Percentiles rank a stretch among this genome's conserved stretches.
phyloP scores from a whole-genome alignment of 2,797 vertebrate genomes.

The Macropus fuliginosus region DNA sequence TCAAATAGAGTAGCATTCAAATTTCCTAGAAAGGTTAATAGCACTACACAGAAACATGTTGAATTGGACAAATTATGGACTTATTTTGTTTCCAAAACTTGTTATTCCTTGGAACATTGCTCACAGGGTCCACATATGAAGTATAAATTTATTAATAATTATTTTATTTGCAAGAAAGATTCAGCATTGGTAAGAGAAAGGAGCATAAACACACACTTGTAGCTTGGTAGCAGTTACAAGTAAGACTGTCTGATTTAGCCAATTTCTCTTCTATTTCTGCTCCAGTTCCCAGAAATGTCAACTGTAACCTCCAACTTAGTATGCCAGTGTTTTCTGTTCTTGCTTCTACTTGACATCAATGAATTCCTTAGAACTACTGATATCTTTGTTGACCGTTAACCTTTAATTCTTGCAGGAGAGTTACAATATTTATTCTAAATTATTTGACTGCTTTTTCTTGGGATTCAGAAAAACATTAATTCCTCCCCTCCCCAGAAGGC shows the following conservation, averaged over 20 bases:
- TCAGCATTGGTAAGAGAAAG: not conserved
- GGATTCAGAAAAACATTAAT: not conserved
- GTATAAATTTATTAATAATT: not conserved
- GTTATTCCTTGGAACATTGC: not conserved
- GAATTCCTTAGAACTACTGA: not conserved
- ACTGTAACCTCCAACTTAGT: not conserved
- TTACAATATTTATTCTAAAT: not conserved
- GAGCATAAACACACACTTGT: no score
- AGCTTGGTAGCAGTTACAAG: not conserved
- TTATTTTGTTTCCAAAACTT: not conserved
- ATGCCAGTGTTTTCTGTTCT: not conserved
- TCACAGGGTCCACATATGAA: not conserved
- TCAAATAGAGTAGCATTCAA: not conserved
- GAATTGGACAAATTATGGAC: not conserved
- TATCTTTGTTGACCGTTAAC: not conserved
- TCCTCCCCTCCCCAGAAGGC: not conserved
- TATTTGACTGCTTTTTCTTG: not conserved
- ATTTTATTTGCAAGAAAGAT: not conserved
- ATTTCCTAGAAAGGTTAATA: not conserved
- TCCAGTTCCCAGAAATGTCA: not conserved
- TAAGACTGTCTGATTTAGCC: not conserved
- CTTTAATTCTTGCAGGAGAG: not conserved
- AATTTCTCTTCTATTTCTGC: not conserved
- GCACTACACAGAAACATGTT: not conserved
- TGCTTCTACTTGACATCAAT: not conserved